These are phyloP conservation scores for Reticulitermes speratus DNA, from an alignment of 1,140 invertebrate genomes.

Conservation along the genomic window DNA sequence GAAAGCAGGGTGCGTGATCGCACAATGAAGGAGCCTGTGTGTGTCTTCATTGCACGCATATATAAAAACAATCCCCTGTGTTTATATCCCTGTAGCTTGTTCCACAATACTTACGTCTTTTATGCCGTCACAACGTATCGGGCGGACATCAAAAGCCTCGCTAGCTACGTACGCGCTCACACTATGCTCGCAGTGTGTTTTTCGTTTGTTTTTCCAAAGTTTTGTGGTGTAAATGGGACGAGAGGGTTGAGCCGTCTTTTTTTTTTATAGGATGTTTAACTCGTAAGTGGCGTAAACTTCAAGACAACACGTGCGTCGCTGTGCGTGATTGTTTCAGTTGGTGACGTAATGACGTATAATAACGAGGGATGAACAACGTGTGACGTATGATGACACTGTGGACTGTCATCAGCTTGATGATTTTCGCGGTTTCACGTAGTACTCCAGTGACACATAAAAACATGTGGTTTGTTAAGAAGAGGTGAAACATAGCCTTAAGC, in stretches of 20 bases:
- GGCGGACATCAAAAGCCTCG: neutral
- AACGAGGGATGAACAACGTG: no score
- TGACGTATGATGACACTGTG: no score
- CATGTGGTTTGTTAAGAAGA: no score
- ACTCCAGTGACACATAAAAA: no score
- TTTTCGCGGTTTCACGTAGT: no score
- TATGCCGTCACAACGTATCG: slow-evolving; percentile 3
- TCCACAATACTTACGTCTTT: neutral
- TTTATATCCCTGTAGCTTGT: neutral
- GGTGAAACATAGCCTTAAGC: no score
- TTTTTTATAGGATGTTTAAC: neutral
- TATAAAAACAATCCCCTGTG: neutral
- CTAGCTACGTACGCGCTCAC: neutral
- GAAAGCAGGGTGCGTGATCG: neutral
- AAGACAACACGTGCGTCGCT: neutral
- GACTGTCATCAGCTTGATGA: no score
- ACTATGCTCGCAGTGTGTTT: neutral
- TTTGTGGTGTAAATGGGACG: slow-evolving; percentile 12
- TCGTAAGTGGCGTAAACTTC: neutral
- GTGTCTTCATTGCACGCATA: neutral
- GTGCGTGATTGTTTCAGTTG: neutral
- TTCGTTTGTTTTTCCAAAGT: slow-evolving; percentile 16
- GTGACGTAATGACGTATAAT: no score
- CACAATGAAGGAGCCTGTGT: neutral
- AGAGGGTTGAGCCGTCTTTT: neutral